Conservation (phyloP, 2,888 invertebrate genomes). For the Junonia oenone region DNA sequence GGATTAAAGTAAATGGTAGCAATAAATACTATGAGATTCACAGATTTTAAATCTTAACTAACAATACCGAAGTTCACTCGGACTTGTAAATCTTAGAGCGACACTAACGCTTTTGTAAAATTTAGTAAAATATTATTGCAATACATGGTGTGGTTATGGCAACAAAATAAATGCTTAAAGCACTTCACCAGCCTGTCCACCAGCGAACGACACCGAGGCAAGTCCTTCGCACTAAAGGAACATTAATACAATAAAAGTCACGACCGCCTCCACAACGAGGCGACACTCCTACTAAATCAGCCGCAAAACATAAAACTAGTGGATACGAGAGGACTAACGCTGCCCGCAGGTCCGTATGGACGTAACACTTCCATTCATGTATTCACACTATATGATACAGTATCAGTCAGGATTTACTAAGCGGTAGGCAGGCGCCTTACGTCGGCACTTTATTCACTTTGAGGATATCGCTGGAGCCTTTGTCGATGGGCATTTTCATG, state of each 20-base stretch:
- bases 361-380: slow-evolving; percentile 69
- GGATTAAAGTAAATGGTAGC: slow-evolving; percentile 75
- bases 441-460: slow-evolving; percentile 89
- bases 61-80: slow-evolving; percentile 74
- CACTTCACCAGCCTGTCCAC: slow-evolving; percentile 77
- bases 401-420: slow-evolving; percentile 73
- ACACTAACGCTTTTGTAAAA: slow-evolving; percentile 70
- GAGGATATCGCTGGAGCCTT: slow-evolving; percentile 86
- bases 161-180: slow-evolving; percentile 81
- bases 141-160: slow-evolving; percentile 79
- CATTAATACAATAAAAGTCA: slow-evolving; percentile 68
- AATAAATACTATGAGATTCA: slow-evolving; percentile 80
- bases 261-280: slow-evolving; percentile 61
- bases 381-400: slow-evolving; percentile 78
- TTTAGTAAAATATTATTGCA: slow-evolving; percentile 80
- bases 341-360: slow-evolving; percentile 63
- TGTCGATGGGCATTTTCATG: slow-evolving; percentile 86
- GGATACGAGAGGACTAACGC: slow-evolving; percentile 72
- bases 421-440: slow-evolving; percentile 76
- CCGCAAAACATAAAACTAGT: slow-evolving; percentile 76
- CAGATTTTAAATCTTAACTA: slow-evolving; percentile 79
- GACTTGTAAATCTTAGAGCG: slow-evolving; percentile 71
- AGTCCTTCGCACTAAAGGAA: slow-evolving; percentile 76
- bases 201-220: slow-evolving; percentile 67
- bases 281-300: slow-evolving; percentile 47